Evolutionary conservation across 2,888 invertebrate species (phyloP).

Genomic region (Meteorus cinctellus): DNA sequence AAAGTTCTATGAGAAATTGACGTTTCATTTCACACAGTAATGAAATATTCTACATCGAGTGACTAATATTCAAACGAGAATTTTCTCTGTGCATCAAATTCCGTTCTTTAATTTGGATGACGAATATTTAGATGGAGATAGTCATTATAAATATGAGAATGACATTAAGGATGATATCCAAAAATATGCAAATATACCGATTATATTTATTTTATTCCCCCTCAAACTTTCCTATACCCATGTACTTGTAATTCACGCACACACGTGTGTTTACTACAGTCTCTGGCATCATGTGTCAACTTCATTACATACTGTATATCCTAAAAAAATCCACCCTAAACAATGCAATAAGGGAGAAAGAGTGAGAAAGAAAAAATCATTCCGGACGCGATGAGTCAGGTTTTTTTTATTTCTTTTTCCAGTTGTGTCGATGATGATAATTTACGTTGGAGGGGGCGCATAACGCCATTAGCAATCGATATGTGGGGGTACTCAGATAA

Average conservation of each 20-base stretch:
- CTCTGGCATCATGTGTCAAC: neutral
- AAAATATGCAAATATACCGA: neutral
- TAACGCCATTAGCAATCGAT: slow-evolving; percentile 70
- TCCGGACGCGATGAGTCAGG: slow-evolving; percentile 64
- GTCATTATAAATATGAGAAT: neutral
- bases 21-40: no score
- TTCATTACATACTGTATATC: neutral
- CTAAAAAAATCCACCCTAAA: neutral
- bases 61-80: no score
- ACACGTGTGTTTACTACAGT: neutral
- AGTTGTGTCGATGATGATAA: slow-evolving; percentile 64
- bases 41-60: no score
- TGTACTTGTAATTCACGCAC: neutral
- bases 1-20: no score
- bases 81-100: neutral
- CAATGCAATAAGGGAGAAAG: neutral
- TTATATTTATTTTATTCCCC: neutral
- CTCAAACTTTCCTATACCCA: neutral
- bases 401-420: slow-evolving; percentile 52
- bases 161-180: neutral
- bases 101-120: neutral
- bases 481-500: slow-evolving; percentile 50
- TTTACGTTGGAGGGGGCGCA: slow-evolving; percentile 66
- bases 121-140: neutral
- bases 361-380: neutral